These are phyloP conservation scores for Buathra laborator DNA, from an alignment of 2,888 invertebrate species.

Conservation along the genomic window DNA sequence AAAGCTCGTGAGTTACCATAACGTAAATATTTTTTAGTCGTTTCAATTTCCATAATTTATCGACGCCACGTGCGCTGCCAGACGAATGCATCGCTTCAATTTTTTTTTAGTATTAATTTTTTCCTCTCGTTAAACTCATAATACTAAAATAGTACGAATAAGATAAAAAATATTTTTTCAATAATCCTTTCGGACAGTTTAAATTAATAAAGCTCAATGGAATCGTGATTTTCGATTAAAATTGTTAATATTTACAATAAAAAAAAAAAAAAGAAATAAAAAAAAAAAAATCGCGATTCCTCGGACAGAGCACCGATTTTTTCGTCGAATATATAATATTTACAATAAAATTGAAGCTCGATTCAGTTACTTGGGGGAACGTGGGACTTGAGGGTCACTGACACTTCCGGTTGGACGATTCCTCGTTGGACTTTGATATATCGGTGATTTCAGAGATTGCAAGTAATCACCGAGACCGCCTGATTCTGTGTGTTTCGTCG, in stretches of 20 bases:
- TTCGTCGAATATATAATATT: slow-evolving; percentile 39
- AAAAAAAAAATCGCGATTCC: slow-evolving; percentile 25
- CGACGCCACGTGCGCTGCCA: slow-evolving; percentile 46
- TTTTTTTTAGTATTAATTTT: background rate
- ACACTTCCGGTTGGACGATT: slow-evolving; percentile 60
- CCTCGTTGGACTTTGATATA: slow-evolving; percentile 57
- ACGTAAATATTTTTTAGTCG: slow-evolving; percentile 39
- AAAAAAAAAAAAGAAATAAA: slow-evolving; percentile 1
- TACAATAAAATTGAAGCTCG: slow-evolving; percentile 46
- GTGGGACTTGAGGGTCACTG: slow-evolving; percentile 57
- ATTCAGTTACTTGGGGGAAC: slow-evolving; percentile 39
- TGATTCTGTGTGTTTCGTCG: slow-evolving; percentile 52
- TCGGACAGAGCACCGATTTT: slow-evolving; percentile 43
- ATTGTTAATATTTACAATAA: slow-evolving; percentile 35
- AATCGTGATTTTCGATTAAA: slow-evolving; percentile 10
- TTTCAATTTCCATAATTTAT: slow-evolving; percentile 13
- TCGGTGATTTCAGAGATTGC: slow-evolving; percentile 74
- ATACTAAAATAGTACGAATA: slow-evolving; percentile 19
- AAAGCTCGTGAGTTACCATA: slow-evolving; percentile 72
- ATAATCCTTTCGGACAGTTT: slow-evolving; percentile 23
- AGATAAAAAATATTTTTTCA: slow-evolving; percentile 6
- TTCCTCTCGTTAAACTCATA: slow-evolving; percentile 17
- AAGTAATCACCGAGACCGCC: slow-evolving; percentile 80
- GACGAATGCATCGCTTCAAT: slow-evolving; percentile 28
- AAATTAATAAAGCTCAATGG: slow-evolving; percentile 31